phyloP scores from a whole-genome alignment of 2,797 vertebrate species.

The Pseudochirops corinnae region DNA sequence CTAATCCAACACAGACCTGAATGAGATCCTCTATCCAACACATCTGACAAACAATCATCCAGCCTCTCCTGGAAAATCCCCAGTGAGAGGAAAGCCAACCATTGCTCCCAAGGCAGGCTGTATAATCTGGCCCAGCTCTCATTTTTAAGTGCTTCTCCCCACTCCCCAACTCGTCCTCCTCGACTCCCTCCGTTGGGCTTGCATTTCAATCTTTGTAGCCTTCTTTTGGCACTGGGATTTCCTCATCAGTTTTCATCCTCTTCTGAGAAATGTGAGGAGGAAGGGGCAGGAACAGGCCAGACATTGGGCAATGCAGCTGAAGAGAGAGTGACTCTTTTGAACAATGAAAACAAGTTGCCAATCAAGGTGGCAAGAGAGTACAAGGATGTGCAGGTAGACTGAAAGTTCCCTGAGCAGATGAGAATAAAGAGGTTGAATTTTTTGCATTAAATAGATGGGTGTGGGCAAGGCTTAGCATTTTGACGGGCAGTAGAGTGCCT shows the following conservation, averaged over 20 bases:
- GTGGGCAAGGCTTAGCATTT: background rate
- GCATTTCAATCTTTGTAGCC: background rate
- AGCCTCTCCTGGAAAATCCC: background rate
- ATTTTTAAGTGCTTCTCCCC: background rate
- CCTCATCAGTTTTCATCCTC: background rate
- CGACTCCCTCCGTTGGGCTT: background rate
- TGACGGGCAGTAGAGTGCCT: background rate
- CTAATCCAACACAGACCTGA: background rate
- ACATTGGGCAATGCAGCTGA: background rate
- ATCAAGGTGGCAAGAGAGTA: background rate
- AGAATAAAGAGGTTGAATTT: background rate
- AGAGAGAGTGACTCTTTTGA: background rate
- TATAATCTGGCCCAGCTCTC: background rate
- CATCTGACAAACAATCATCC: background rate
- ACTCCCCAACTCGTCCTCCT: accelerated
- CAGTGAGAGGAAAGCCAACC: background rate
- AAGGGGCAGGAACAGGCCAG: background rate
- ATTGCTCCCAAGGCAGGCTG: background rate
- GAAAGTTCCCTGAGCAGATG: background rate
- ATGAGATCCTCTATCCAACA: background rate
- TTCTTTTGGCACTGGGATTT: background rate
- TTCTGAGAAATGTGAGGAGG: background rate
- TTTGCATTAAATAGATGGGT: background rate
- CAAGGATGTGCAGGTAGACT: background rate
- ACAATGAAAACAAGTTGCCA: background rate